Percentiles rank a stretch among this genome's conserved stretches.
Conservation (phyloP, 2,797 vertebrate species). For the Pterois miles region DNA sequence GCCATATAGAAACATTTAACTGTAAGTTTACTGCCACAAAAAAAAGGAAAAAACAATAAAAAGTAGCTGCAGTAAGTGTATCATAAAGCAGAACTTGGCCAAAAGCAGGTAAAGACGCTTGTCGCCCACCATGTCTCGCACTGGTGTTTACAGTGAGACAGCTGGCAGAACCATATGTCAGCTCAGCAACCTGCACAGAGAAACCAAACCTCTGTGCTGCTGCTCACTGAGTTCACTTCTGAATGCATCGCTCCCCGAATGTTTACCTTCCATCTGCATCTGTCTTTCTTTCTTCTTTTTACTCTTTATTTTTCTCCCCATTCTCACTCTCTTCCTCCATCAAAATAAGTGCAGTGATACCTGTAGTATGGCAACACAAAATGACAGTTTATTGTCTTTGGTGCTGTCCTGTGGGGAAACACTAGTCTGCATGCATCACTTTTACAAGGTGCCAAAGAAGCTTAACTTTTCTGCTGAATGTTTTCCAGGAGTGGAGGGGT, state of each 20-base stretch:
- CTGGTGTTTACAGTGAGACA: conserved; percentile 22
- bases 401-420: conserved; percentile 6
- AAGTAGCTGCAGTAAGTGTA: not conserved
- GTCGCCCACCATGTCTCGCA: not conserved
- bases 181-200: conserved; percentile 8
- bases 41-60: not conserved
- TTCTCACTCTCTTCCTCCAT: not conserved
- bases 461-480: conserved; percentile 4
- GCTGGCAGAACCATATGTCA: conserved; percentile 20
- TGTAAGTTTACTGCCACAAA: not conserved
- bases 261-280: not conserved
- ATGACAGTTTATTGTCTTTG: conserved; percentile 16
- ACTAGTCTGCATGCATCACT: not conserved
- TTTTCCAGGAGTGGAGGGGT: not conserved
- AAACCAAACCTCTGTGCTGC: not conserved
- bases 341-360: not conserved
- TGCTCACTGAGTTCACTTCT: conserved; percentile 5
- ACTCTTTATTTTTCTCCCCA: not conserved
- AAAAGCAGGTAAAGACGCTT: not conserved
- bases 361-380: not conserved
- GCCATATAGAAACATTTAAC: not conserved
- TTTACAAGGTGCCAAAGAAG: conserved; percentile 6
- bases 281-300: not conserved
- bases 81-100: conserved; percentile 1
- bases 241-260: not conserved